Evolutionary conservation across 2,888 invertebrate genomes (phyloP).

Genomic region (Ophion ellenae): DNA sequence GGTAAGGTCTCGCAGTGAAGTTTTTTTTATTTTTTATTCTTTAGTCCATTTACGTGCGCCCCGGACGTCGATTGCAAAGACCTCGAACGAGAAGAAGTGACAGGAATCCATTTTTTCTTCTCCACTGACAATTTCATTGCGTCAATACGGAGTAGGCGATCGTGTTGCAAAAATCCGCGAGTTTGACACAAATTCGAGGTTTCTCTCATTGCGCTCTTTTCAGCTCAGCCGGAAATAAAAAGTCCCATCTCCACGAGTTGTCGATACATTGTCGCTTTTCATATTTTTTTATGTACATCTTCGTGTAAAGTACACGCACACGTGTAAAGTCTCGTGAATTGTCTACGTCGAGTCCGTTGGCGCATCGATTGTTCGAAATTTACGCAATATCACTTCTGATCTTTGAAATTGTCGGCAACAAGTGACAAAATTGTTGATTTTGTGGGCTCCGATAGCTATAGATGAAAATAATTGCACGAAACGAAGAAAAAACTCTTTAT

Average conservation of each 20-base stretch:
- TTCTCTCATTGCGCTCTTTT: neutral
- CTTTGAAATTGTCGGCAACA: too few species aligned
- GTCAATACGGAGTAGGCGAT: neutral
- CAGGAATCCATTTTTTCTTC: neutral
- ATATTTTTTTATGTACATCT: neutral
- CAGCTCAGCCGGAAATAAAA: neutral
- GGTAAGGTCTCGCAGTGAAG: conserved; percentile 61
- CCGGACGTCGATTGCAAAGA: conserved; percentile 39
- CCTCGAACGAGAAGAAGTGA: conserved; percentile 33
- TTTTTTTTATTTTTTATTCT: conserved; percentile 28
- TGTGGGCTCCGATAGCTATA: neutral
- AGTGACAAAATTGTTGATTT: neutral
- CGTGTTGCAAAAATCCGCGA: neutral
- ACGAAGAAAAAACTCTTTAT: neutral
- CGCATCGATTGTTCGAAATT: neutral
- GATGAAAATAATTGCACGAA: neutral
- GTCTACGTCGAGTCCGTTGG: neutral
- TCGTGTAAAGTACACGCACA: neutral
- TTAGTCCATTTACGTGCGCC: conserved; percentile 27
- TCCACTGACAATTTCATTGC: neutral
- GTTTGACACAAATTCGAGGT: conserved; percentile 4
- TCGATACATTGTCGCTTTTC: neutral
- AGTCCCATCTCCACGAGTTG: conserved; percentile 5
- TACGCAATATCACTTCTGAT: neutral
- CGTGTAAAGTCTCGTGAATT: neutral